Conservation (phyloP, 2,888 invertebrate species). For the Lepas anatifera region DNA sequence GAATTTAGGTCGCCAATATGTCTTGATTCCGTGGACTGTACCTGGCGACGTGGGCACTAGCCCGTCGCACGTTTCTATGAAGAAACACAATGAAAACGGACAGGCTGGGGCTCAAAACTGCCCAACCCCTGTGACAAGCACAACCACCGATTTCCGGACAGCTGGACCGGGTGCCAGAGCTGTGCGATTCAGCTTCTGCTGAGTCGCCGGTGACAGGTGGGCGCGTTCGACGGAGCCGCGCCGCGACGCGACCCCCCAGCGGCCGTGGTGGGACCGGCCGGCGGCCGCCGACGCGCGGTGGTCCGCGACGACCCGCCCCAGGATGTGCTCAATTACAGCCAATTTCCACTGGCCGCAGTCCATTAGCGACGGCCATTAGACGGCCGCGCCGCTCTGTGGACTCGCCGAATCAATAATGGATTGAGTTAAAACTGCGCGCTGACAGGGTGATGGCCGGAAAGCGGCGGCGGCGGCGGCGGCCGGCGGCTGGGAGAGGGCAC, state of each 20-base stretch:
- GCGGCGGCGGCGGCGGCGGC: neutral
- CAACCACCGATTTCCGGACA: too few species aligned
- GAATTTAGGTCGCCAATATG: too few species aligned
- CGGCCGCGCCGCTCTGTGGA: neutral
- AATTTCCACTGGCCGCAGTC: neutral
- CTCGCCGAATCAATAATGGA: neutral
- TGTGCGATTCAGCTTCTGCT: neutral
- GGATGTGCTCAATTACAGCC: neutral
- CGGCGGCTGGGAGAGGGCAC: neutral
- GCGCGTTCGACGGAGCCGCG: neutral
- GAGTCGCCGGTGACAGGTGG: neutral
- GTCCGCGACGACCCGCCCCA: neutral
- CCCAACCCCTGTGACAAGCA: too few species aligned
- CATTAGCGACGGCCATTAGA: neutral
- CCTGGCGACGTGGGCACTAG: too few species aligned
- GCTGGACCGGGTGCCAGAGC: too few species aligned
- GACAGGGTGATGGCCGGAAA: neutral
- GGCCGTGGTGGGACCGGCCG: too few species aligned
- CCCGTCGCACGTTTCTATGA: too few species aligned
- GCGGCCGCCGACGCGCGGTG: too few species aligned
- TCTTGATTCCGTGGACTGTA: too few species aligned
- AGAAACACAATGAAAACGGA: too few species aligned
- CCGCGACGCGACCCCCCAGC: neutral
- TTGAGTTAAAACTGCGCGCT: slow-evolving; percentile 8
- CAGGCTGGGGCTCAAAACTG: too few species aligned